Evolutionary conservation across 2,888 invertebrate genomes (phyloP), one percentile per base, ranked within the genome.

Genomic region (Criorhina ranunculi): DNA sequence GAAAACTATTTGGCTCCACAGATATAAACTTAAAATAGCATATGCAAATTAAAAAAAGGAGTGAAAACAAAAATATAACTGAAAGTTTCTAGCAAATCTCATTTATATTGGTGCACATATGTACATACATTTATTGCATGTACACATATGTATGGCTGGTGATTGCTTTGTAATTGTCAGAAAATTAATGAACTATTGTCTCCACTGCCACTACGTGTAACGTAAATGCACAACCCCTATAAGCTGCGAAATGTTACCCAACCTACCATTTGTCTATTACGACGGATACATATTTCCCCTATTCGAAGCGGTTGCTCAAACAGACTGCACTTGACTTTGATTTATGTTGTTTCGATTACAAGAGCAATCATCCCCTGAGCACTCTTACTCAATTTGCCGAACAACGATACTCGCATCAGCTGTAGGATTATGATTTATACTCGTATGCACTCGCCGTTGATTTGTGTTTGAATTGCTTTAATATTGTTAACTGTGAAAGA

Each of bases 331-430:
- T 80, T 85, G 80, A 85, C 85, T 80, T 80, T 85, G 85, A 85
- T 85, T 85, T 85, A 85, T 85, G 85, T 80, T 72, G 40, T 70
- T 85, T 85, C 85, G 80, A 85, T 85, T 85, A 80, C 85, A 85
- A 69, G 70, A 64, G 69, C 85, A 80, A 80, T 80, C 70, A 76
- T 59, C 19, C 57, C 79, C 60, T 31, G 12, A 73, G 69, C 73
- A 73, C 83, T 83, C 78, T 73, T 69, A 78, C 51, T 78, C 62
- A 69, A 79, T 83, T 79, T 75, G 57, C 70, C 40, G 73, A 78
- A 79, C 72, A 77, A 77, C 60, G 67, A 55, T 72, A 62, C 40
- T 79, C 59, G 29, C 72, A 24, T 72, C 31, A 59, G 49, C 67
- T 83, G 62, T 33, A 62, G 79, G 62, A 75, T 73, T 83, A 78